Conservation (phyloP, 2,888 invertebrate species). For the Idaea aversata region DNA sequence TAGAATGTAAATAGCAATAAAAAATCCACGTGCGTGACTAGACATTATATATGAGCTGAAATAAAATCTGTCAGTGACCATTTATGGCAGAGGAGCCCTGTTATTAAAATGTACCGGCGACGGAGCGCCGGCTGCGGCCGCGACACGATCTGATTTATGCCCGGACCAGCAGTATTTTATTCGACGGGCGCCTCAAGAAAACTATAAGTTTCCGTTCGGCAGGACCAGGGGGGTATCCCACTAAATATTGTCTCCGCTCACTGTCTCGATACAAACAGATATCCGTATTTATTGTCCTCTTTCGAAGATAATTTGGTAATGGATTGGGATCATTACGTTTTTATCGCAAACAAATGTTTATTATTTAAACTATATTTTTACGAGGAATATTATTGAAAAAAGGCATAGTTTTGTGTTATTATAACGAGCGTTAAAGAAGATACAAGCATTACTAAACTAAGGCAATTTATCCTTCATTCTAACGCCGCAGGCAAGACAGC, state of each 20-base stretch:
- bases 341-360: conserved; percentile 40
- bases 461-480: conserved; percentile 60
- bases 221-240: conserved; percentile 75
- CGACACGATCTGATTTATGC: conserved; percentile 76
- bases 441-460: conserved; percentile 45
- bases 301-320: conserved; percentile 76
- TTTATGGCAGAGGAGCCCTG: conserved; percentile 66
- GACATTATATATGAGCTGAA: conserved; percentile 69
- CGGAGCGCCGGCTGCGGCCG: conserved; percentile 70
- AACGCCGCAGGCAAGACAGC: conserved; percentile 30
- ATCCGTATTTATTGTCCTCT: conserved; percentile 74
- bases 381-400: conserved; percentile 16
- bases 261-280: conserved; percentile 74
- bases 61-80: conserved; percentile 77
- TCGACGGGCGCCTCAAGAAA: conserved; percentile 79
- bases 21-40: conserved; percentile 56
- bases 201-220: conserved; percentile 80
- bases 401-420: background rate
- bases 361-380: conserved; percentile 23
- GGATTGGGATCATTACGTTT: conserved; percentile 66
- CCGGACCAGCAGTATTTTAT: conserved; percentile 77
- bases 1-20: conserved; percentile 50
- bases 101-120: conserved; percentile 77
- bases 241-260: conserved; percentile 77
- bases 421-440: background rate